Evolutionary conservation across 2,888 invertebrate genomes (phyloP), one percentile per base, ranked within the genome.

Genomic region (Ditylenchus weischeri): DNA sequence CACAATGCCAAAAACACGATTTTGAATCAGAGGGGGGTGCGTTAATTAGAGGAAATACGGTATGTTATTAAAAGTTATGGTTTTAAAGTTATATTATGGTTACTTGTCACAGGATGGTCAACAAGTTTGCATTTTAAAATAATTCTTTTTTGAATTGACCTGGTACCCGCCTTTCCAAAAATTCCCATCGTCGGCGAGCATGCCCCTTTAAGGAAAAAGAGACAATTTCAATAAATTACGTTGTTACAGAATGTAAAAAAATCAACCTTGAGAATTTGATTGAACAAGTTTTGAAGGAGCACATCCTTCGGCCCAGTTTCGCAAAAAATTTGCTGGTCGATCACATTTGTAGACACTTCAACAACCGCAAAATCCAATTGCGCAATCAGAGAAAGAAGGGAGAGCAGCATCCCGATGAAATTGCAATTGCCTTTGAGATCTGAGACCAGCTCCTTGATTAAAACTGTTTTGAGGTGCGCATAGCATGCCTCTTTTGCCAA

Each of bases 391-490:
- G 47, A 11, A 35, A 69, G 29, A 13, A 49, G 38, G 4, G 54
- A n/a, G 23, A 70, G 29, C 15, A 71, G 70, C n/a, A 71, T 38
- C 10, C 29, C 62, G 2, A 69, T 29, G 36, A 23, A 54, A 19
- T 43, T 51, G 54, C 71, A 71, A 10, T 71, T 66, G 36, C 21
- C 35, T n/a, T 69, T 38, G 43, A 69, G 35, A 49, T 72, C 69
- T 11, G 38, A 21, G 18, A 69, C 62, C 1, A 69, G 63, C 18
- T 72, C 62, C 18, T 62, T 29, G 15, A 50, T 65, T 21, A 69
- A 19, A 13, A 69, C n/a, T 35, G 23, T 21, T 13, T 65, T 36
- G 19, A 60, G 57, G n/a, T 64, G 62, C 11, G 66, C 48, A 47
- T 68, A 29, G 10, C 63, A 69, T 6, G 51, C n/a, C 43, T 69